Conservation (phyloP, 2,888 invertebrate genomes). For the Eilema caniola region DNA sequence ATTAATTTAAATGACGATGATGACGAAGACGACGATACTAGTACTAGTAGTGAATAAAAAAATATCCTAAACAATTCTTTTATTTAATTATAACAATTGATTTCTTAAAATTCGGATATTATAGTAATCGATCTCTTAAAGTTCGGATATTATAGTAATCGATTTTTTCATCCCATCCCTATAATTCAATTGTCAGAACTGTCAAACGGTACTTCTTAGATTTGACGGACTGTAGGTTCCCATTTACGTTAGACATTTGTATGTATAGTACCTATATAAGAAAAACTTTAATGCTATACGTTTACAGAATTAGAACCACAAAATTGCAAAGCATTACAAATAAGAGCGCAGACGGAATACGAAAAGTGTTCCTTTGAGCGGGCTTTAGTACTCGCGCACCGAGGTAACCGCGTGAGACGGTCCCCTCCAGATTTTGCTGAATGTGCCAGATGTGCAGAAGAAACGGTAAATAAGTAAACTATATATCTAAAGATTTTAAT, state of each 20-base stretch:
- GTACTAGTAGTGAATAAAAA: no score
- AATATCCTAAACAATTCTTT: no score
- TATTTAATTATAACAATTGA: no score
- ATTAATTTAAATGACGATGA: no score
- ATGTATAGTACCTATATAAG: not conserved
- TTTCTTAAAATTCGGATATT: no score
- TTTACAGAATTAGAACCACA: slow-evolving; percentile 73
- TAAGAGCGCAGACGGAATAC: slow-evolving; percentile 77
- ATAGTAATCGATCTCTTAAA: no score
- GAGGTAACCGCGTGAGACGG: slow-evolving; percentile 65
- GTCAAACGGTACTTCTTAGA: no score
- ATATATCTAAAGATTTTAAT: not conserved
- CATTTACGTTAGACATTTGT: not conserved
- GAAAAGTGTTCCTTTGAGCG: slow-evolving; percentile 79
- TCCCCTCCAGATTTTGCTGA: slow-evolving; percentile 76
- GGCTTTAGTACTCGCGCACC: slow-evolving; percentile 71
- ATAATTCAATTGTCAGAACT: no score
- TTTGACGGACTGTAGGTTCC: not conserved
- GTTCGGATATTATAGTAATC: no score
- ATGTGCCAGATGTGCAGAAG: slow-evolving; percentile 75
- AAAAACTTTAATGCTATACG: not conserved
- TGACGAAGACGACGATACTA: no score
- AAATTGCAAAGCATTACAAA: slow-evolving; percentile 75
- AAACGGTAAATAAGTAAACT: slow-evolving; percentile 65
- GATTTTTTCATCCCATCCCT: no score